Conservation (phyloP, 2,113 vertebrate species). For the mouse (Mus musculus) region GRCm39 chr2:34376001-34376500, state of each 20-base stretch:
- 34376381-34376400: not conserved
- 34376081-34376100: not conserved
- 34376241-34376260: no score
- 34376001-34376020: not conserved
- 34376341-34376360: not conserved
- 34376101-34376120: constrained; percentile 49
- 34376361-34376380: not conserved
- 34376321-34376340: not conserved
- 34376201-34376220: not conserved
- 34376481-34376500: not conserved
- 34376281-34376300: not conserved
- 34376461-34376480: not conserved
- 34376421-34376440: constrained; percentile 1
- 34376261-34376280: not conserved
- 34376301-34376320: no score
- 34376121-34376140: not conserved
- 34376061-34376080: not conserved
- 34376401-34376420: not conserved
- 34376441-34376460: not conserved
- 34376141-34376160: constrained; percentile 23
- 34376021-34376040: constrained; percentile 52
- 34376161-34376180: constrained; percentile 25
- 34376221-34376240: not conserved
- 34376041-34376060: constrained; percentile 7
- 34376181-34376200: not conserved